Base-by-base conservation (phyloP, 2,113 vertebrate genomes). In the Lophius piscatorius region DNA sequence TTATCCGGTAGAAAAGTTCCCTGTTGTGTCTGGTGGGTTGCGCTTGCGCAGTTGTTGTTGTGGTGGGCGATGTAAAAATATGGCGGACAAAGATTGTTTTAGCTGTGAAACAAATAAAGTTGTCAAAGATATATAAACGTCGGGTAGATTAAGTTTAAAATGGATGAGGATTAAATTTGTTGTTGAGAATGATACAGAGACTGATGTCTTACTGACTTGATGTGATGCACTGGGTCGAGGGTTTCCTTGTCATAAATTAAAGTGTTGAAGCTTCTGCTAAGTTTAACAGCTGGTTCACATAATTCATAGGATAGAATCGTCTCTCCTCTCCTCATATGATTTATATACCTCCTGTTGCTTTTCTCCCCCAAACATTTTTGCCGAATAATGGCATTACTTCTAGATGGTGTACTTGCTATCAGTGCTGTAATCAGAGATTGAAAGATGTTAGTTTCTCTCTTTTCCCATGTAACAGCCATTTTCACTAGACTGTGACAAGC, bases 141-240 rank as follows among this genome's bases (percentile, higher is more conserved):
- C n/a, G n/a, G n/a, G n/a, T n/a, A n/a, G n/a, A n/a, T n/a, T n/a
- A n/a, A n/a, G n/a, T n/a, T n/a, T n/a, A n/a, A n/a, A n/a, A n/a
- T n/a, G n/a, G n/a, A 72, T 57, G 66, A 52, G 63, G 63, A 47
- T 72, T 76, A 40, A 67, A 70, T 48, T 45, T 58, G 74, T 82
- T 75, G 44, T 20, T 45, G 50, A 60, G 10, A 54, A 50, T 77
- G 72, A 74, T 72, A 74, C 88, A 84, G 80, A 88, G 84, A 88
- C 85, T 81, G 88, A 84, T 89, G 89, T 83, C 88, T 79, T 82
- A 80, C 86, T 92, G 91, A 94, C 84, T 85, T 89, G 88, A 72
- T 87, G 84, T 92, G 90, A 84, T 78, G 38, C 74, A 69, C 68
- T 66, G 81, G 86, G 85, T 80, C 76, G 82, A 73, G 50, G 70